A percentile compares a stretch with the other conserved stretches of the same genome.
phyloP scores from a whole-genome alignment of 2,888 invertebrate genomes.

The Dorcus parallelipipedus region DNA sequence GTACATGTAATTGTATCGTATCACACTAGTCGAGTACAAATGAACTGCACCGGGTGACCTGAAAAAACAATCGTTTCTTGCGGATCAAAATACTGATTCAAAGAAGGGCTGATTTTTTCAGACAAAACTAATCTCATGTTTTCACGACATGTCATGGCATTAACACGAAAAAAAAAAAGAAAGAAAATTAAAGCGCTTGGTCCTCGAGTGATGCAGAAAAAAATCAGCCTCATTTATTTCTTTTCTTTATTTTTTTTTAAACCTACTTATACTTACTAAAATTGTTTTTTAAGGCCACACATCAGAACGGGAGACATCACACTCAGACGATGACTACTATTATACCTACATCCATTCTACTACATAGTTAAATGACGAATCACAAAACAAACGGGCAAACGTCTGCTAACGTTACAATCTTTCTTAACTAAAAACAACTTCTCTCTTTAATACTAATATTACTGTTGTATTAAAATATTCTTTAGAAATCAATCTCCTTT shows the following conservation, averaged over 20 bases:
- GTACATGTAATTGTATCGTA: not conserved
- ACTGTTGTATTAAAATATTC: too few species aligned
- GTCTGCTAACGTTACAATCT: too few species aligned
- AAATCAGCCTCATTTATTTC: not conserved
- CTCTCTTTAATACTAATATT: too few species aligned
- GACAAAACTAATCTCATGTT: not conserved
- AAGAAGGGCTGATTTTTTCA: not conserved
- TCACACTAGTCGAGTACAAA: not conserved
- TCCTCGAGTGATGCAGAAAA: not conserved
- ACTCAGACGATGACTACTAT: too few species aligned
- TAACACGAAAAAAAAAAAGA: too few species aligned
- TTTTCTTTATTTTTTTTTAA: not conserved
- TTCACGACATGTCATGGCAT: not conserved
- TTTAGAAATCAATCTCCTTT: too few species aligned
- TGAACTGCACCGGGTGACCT: constrained; percentile 2
- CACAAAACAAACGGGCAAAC: not conserved
- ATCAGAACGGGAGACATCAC: too few species aligned
- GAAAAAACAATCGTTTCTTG: not conserved
- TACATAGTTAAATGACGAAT: not conserved
- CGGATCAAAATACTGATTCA: too few species aligned
- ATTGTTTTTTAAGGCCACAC: not conserved
- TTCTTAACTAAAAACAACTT: too few species aligned
- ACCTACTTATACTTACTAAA: not conserved
- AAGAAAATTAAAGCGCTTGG: not conserved
- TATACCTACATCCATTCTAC: not conserved